Conservation (phyloP, 2,113 vertebrate genomes). For the Okapia johnstoni region DNA sequence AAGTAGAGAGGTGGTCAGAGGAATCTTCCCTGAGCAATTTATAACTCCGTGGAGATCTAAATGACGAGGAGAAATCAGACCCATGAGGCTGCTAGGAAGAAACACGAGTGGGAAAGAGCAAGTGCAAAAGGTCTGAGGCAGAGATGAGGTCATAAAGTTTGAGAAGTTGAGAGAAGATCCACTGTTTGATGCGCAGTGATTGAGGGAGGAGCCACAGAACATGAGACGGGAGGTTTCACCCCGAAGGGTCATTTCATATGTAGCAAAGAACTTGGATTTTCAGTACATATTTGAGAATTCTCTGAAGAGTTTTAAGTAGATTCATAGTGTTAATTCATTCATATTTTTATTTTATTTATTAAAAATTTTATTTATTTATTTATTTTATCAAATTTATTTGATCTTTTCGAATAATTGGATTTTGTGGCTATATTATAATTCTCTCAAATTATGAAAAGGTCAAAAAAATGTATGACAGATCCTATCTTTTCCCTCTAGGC, state of each 20-base stretch:
- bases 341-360: not conserved
- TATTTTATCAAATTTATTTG: not conserved
- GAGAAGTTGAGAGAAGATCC: not conserved
- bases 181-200: fast-evolving
- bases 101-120: fast-evolving
- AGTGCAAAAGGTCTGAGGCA: not conserved
- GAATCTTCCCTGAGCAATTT: not conserved
- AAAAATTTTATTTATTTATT: not conserved
- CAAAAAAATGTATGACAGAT: not conserved
- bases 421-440: not conserved
- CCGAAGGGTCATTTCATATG: fast-evolving
- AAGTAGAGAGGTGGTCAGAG: not conserved
- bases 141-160: not conserved
- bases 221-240: not conserved
- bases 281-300: not conserved
- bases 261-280: not conserved
- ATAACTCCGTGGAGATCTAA: not conserved
- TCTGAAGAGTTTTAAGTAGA: not conserved
- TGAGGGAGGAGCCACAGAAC: fast-evolving
- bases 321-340: not conserved
- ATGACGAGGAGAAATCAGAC: not conserved
- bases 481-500: not conserved
- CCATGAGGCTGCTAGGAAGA: not conserved
- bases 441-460: not conserved
- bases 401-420: not conserved